A percentile compares a stretch with the other conserved stretches of the same genome.
These are phyloP conservation scores for Hippolais icterina DNA, from an alignment of 2,113 vertebrate genomes.

Conservation along the genomic window DNA sequence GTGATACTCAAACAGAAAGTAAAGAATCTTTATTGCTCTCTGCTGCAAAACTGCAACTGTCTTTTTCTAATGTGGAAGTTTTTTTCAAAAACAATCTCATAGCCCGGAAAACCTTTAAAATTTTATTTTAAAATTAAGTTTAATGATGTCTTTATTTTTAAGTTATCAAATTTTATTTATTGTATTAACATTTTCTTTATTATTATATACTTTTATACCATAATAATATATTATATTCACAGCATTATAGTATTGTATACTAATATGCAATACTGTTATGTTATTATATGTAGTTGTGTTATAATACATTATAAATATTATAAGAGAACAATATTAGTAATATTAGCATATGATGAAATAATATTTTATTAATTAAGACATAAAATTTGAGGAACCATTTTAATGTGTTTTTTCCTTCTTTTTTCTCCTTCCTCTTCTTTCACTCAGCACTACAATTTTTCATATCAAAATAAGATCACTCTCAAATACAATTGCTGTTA, in stretches of 20 bases:
- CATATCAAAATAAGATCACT: neutral
- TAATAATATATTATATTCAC: neutral
- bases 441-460: neutral
- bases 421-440: neutral
- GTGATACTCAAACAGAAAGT: neutral
- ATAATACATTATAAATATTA: neutral
- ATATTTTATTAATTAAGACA: neutral
- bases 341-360: neutral
- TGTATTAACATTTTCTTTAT: neutral
- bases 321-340: too few relatives aligned
- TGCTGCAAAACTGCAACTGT: neutral
- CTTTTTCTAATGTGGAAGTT: rapidly evolving
- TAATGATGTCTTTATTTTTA: too few relatives aligned
- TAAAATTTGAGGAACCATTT: neutral
- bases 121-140: neutral
- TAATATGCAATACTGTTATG: neutral
- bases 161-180: neutral
- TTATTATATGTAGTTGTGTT: neutral
- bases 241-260: neutral
- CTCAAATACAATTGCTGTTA: neutral
- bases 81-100: neutral
- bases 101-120: neutral
- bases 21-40: neutral
- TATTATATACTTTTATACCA: neutral
- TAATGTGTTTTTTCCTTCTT: neutral